Conservation (phyloP, 2,113 vertebrate genomes). For the Periophthalmus modestus region DNA sequence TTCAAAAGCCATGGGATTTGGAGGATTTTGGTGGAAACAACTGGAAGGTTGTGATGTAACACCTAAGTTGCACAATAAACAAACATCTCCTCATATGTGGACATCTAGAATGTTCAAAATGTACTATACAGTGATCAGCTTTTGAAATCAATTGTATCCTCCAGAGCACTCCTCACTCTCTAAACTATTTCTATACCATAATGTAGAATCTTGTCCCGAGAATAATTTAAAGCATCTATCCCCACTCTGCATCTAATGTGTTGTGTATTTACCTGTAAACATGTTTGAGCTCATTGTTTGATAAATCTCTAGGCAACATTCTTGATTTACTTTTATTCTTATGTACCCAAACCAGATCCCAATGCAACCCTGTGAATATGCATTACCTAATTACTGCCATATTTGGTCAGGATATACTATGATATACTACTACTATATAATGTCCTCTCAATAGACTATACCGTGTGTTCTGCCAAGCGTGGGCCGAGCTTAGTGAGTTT, state of each 20-base stretch:
- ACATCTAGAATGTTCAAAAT: background rate
- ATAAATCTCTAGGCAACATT: constrained; percentile 35
- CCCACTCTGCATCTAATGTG: constrained; percentile 30
- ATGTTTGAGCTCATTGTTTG: constrained; percentile 34
- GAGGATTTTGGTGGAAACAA: background rate
- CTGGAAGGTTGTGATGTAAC: no score
- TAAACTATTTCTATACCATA: no score
- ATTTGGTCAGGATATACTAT: constrained; percentile 12
- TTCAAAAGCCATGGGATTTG: constrained; percentile 2
- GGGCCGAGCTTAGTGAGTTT: constrained; percentile 18
- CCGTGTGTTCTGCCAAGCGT: constrained; percentile 22
- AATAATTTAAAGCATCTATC: constrained; percentile 41
- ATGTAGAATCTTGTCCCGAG: constrained; percentile 25
- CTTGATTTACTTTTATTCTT: constrained; percentile 33
- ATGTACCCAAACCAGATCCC: constrained; percentile 19
- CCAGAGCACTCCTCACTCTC: no score
- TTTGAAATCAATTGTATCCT: constrained; percentile 25
- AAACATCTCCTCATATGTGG: no score
- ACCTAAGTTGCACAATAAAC: no score
- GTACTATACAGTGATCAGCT: constrained; percentile 17
- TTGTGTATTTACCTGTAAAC: constrained; percentile 47
- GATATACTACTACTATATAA: background rate
- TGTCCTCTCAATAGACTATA: constrained; percentile 9
- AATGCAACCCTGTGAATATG: constrained; percentile 37
- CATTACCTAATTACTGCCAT: constrained; percentile 42